Base-by-base conservation (phyloP, 1,140 invertebrate genomes). In the Holcopasites calliopsidis region DNA sequence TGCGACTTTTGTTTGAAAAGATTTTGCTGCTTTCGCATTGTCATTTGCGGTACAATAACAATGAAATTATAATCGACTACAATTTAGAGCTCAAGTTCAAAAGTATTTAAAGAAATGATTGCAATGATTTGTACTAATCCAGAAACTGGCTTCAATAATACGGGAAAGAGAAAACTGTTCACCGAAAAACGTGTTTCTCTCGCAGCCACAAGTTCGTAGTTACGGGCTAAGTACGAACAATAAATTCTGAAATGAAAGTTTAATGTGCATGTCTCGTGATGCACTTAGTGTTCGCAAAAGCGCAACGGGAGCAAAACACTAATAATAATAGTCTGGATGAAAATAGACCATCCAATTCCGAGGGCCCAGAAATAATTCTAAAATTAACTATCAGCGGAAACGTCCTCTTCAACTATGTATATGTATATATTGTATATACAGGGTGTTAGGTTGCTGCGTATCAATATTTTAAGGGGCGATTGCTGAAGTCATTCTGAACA, bases 251-350 rank as follows among this genome's bases (percentile, higher is more conserved):
- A 82, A 82, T 50, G 61, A 83, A 83, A 76, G 44, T 76, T 83
- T 38, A 73, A 54, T 55, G 82, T 83, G 82, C 82, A 84, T 74
- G 82, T 84, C 82, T 84, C 83, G 82, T 80, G 82, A 84, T 84
- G 82, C 82, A 83, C 82, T 84, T 84, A 83, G 74, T 84, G 64
- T 80, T 80, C 80, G 81, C 81, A 80, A 83, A 84, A 84, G 82
- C 82, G 82, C 78, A 84, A 79, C 82, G 62, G 65, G 82, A 84
- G 81, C 82, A 77, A 72, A 77, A 81, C 57, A 68, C 76, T 81
- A 81, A 83, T 68, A 68, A n/a, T n/a, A 58, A 78, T 71, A 82
- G 79, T 74, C 71, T 66, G 78, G 80, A 80, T 58, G n/a, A 82
- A 82, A 76, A 82, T 18, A 79, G 79, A 68, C 71, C 77, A 55